phyloP scores from a whole-genome alignment of 2,888 invertebrate species.

The Drosophila colorata region DNA sequence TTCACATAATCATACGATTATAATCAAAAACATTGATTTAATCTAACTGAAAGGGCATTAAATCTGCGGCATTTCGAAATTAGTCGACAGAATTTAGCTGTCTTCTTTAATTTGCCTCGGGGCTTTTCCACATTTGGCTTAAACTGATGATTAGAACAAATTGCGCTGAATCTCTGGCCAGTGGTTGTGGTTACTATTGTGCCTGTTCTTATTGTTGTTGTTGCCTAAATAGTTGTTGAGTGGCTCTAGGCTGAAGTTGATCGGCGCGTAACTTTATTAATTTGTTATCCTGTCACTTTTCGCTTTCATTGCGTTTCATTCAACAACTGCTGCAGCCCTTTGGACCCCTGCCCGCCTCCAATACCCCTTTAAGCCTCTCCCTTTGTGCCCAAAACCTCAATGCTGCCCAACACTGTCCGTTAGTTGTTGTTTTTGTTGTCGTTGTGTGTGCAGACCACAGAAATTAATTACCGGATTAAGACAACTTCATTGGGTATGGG shows the following conservation, averaged over 20 bases:
- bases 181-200: constrained; percentile 4
- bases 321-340: constrained; percentile 41
- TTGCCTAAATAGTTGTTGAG: constrained; percentile 42
- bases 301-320: constrained; percentile 61
- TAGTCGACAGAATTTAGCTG: neutral
- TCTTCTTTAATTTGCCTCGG: neutral
- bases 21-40: no score
- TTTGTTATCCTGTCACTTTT: constrained; percentile 77
- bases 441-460: constrained; percentile 59
- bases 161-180: neutral
- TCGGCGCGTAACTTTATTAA: constrained; percentile 72
- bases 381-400: no score
- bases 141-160: constrained; percentile 7
- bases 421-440: constrained; percentile 9
- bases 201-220: constrained; percentile 9
- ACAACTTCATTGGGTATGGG: constrained; percentile 71
- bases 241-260: constrained; percentile 44
- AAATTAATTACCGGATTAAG: constrained; percentile 81
- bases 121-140: neutral
- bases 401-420: neutral
- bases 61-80: neutral
- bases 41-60: neutral
- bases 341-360: neutral
- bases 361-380: no score
- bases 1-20: no score